These are phyloP conservation scores for Schizopygopsis pylzovi DNA, from an alignment of 2,797 vertebrate species.

Conservation along the genomic window DNA sequence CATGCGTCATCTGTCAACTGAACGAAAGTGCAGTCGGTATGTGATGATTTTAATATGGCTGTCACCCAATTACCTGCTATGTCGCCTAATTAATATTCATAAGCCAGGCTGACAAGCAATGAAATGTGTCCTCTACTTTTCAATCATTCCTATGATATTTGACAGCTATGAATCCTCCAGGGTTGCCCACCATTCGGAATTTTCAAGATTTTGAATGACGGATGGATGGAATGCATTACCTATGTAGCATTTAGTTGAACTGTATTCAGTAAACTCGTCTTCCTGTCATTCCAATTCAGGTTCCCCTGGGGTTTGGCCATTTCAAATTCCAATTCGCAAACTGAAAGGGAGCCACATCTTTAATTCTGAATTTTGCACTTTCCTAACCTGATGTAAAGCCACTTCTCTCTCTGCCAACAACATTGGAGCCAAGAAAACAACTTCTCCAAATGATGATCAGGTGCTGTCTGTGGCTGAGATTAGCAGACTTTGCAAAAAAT, in stretches of 20 bases:
- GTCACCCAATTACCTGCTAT: constrained; percentile 7
- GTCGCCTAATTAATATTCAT: constrained; percentile 11
- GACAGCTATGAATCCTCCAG: not conserved
- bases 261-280: not conserved
- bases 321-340: not conserved
- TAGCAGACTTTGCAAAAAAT: constrained; percentile 37
- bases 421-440: constrained; percentile 19
- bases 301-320: not conserved
- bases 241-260: not conserved
- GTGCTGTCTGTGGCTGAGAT: constrained; percentile 24
- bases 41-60: constrained; percentile 15
- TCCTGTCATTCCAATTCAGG: not conserved
- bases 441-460: constrained; percentile 39
- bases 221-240: not conserved
- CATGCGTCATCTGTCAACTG: not conserved
- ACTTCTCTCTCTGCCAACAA: constrained; percentile 18
- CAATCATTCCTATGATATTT: constrained; percentile 1
- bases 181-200: not conserved
- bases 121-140: not conserved
- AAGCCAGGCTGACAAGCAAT: not conserved
- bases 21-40: not conserved
- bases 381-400: not conserved
- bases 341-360: constrained; percentile 7
- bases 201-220: not conserved
- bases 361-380: not conserved